Base-by-base conservation (phyloP, 2,113 vertebrate species). In the Elgaria multicarinata region DNA sequence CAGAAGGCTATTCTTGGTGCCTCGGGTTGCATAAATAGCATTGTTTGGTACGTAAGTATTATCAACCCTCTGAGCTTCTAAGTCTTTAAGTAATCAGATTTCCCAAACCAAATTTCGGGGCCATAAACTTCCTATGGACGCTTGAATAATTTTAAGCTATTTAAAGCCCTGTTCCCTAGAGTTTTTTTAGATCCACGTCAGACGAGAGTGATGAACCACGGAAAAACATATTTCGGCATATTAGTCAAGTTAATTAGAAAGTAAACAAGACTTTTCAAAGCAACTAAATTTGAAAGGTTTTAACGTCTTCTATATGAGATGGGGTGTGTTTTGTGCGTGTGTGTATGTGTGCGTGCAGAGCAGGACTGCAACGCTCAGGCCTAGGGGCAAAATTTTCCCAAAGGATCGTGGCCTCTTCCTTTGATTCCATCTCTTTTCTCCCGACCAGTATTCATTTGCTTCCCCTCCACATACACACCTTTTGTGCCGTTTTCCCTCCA, bases 151-250 rank as follows among this genome's bases (percentile, higher is more conserved):
- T 90, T 91, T 75, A 91, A 94, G 81, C 31, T 62, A 94, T 91
- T 36, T 67, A 85, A 91, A 95, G 90, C 50, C 89, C 87, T 33
- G 6, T 93, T 95, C 89, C 93, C 91, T 79, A 91, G 94, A 75
- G 85, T 36, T 90, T 91, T n/a, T 87, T 88, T 85, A 90, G 64
- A 96, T 92, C 77, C 85, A 44, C 42, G 67, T 93, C 89, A 89
- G 64, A 93, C 89, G 81, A 91, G 91, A 90, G 75, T 22, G 94
- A 78, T 91, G 92, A 94, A 87, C 92, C 84, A 89, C 39, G 92
- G 69, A 84, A 92, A 33, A 94, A 72, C 9, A 66, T 84, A 31
- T 91, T 92, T 39, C 86, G 74, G 71, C 80, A 36, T n/a, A 71
- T 67, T 90, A 88, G 64, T n/a, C 31, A 85, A 88, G 88, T 88